Evolutionary conservation across 2,888 invertebrate species (phyloP).

Genomic region (Steinernema carpocapsae): DNA sequence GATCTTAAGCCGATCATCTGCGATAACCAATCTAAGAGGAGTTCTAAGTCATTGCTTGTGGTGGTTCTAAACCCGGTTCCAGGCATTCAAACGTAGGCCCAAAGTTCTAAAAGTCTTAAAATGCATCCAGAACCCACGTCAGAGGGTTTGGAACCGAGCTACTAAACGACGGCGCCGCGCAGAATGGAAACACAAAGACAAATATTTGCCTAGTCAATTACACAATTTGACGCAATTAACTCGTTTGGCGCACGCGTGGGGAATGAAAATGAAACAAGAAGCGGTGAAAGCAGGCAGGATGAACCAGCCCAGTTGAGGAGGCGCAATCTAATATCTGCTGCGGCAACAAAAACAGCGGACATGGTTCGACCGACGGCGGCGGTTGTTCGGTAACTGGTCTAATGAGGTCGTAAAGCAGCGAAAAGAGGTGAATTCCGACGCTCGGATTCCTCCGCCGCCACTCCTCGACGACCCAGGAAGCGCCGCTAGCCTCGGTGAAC

Average conservation of each 20-base stretch:
- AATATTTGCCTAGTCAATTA: slow-evolving; percentile 34
- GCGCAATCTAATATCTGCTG: neutral
- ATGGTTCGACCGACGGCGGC: slow-evolving; percentile 13
- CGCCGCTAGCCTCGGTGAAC: neutral
- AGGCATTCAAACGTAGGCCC: too few species aligned
- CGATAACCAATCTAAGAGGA: too few species aligned
- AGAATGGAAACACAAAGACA: slow-evolving; percentile 7
- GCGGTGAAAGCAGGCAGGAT: slow-evolving; percentile 1
- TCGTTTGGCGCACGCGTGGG: slow-evolving; percentile 13
- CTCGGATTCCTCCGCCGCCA: slow-evolving; percentile 2
- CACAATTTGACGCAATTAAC: slow-evolving; percentile 34
- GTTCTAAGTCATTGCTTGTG: too few species aligned
- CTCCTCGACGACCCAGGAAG: neutral
- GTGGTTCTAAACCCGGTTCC: too few species aligned
- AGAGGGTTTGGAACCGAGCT: too few species aligned
- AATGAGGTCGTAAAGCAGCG: slow-evolving; percentile 28
- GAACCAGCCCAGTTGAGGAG: neutral
- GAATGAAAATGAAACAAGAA: slow-evolving; percentile 29
- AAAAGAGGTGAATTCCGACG: slow-evolving; percentile 5
- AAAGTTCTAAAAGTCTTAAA: too few species aligned
- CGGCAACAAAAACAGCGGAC: slow-evolving; percentile 25
- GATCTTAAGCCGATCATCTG: too few species aligned
- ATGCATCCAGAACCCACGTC: too few species aligned
- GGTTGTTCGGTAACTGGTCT: slow-evolving; percentile 30
- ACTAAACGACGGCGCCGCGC: too few species aligned